Base-by-base conservation (phyloP, 2,797 vertebrate genomes). In the Trachurus trachurus region DNA sequence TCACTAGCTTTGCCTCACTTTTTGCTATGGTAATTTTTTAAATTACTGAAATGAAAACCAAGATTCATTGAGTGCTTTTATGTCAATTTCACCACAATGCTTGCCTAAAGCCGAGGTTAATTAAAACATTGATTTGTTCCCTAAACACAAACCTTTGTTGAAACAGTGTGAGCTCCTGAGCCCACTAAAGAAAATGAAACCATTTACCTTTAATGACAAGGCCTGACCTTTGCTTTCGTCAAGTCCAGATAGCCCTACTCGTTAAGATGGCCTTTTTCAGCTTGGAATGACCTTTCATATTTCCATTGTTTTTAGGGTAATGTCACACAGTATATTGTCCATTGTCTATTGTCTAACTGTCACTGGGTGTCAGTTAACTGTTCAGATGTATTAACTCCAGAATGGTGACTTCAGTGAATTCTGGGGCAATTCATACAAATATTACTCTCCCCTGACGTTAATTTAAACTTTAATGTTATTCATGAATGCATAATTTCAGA, bases 271-370 rank as follows among this genome's bases (percentile, higher is more conserved):
- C 74, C 67, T 86, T 83, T 79, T 78, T 62, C 52, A 50, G 13
- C 19, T 64, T n/a, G 6, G 75, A 78, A 78, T 77, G 71, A 84
- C 79, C 78, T 88, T 90, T 85, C 15, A 77, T 66, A 17, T 73
- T 57, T 75, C 21, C 34, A 52, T 63, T 37, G 34, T 66, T 69
- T 40, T 56, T 21, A 8, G 4, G 19, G 19, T 40, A 66, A 77
- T 63, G 52, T 60, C 53, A 66, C n/a, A 21, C 29, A 59, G n/a
- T 54, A 6, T 37, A 21, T 9, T 69, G 19, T 74, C n/a, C 12
- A 68, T 71, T 81, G 66, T 87, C 34, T 49, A 39, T 71, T 67
- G 50, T 86, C 44, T 50, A 53, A 50, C 45, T 58, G 31, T 58
- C 52, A 75, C 17, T 52, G 9, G 19, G 29, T 47, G 26, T 45